Conservation (phyloP, 2,797 vertebrate genomes). For the Onychomys arenicola region DNA sequence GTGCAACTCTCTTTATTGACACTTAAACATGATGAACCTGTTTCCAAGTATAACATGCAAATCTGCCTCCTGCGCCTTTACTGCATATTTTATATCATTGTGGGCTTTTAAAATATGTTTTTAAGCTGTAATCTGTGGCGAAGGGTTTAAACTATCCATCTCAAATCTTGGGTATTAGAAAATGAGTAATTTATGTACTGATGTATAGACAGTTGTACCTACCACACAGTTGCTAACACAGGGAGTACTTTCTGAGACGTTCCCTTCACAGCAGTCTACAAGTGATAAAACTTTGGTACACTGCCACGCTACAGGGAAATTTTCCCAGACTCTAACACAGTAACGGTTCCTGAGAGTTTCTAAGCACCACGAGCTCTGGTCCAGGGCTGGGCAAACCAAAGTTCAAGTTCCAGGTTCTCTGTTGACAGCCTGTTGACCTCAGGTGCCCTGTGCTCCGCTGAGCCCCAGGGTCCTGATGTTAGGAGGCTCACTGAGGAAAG, state of each 20-base stretch:
- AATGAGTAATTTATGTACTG: constrained; percentile 29
- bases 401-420: background rate
- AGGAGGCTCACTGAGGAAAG: background rate
- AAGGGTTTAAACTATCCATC: background rate
- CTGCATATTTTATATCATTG: background rate
- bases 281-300: constrained; percentile 48
- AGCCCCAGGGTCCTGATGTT: background rate
- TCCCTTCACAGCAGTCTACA: background rate
- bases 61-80: background rate
- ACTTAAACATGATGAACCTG: constrained; percentile 54
- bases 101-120: background rate
- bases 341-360: background rate
- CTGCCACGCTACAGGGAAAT: background rate
- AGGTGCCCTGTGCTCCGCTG: background rate
- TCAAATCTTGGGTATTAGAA: constrained; percentile 15
- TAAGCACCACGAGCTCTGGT: background rate
- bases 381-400: constrained; percentile 6
- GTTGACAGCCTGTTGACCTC: background rate
- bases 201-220: background rate
- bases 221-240: constrained; percentile 2
- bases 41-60: constrained; percentile 25
- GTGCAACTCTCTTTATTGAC: constrained; percentile 10
- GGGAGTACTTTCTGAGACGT: background rate
- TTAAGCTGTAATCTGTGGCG: constrained; percentile 34
- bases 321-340: background rate